Evolutionary conservation across 2,888 invertebrate genomes (phyloP).

Genomic region (Xiphydria camelus): DNA sequence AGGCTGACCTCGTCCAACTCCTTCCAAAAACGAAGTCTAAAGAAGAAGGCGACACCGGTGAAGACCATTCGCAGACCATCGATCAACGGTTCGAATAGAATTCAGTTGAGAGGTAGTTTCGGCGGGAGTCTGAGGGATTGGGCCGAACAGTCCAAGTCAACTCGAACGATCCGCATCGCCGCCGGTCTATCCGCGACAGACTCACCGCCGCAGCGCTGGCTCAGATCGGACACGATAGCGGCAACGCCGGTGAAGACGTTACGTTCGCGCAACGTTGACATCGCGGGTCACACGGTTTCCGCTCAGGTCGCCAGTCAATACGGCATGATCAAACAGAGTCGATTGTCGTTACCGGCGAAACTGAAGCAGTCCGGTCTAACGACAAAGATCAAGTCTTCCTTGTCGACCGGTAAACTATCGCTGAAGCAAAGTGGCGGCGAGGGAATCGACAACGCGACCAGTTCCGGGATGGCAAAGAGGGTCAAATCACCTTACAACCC

Average conservation of each 20-base stretch:
- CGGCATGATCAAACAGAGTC: slow-evolving; percentile 44
- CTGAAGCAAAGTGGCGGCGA: slow-evolving; percentile 19
- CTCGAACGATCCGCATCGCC: slow-evolving; percentile 30
- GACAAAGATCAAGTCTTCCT: slow-evolving; percentile 17
- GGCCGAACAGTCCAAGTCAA: slow-evolving; percentile 23
- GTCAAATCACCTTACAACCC: slow-evolving; percentile 50
- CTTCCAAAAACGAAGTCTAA: slow-evolving; percentile 50
- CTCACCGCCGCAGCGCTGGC: slow-evolving; percentile 48
- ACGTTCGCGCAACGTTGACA: slow-evolving; percentile 55
- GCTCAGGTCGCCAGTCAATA: slow-evolving; percentile 50
- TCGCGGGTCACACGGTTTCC: slow-evolving; percentile 49
- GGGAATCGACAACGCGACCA: slow-evolving; percentile 25
- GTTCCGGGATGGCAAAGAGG: slow-evolving; percentile 44
- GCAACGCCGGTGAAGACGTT: slow-evolving; percentile 55
- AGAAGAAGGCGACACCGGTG: slow-evolving; percentile 50
- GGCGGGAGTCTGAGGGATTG: slow-evolving; percentile 45
- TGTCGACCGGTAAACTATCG: slow-evolving; percentile 22
- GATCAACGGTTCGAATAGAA: slow-evolving; percentile 43
- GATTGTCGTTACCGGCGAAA: slow-evolving; percentile 42
- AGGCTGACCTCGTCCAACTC: slow-evolving; percentile 45
- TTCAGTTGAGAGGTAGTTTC: slow-evolving; percentile 44
- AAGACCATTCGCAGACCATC: slow-evolving; percentile 50
- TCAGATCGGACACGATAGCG: slow-evolving; percentile 55
- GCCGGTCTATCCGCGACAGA: slow-evolving; percentile 31
- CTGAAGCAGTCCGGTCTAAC: slow-evolving; percentile 30